Percentiles rank a stretch among this genome's conserved stretches.
These are phyloP conservation scores for Lithobates pipiens DNA, from an alignment of 2,797 vertebrate species.

Conservation along the genomic window DNA sequence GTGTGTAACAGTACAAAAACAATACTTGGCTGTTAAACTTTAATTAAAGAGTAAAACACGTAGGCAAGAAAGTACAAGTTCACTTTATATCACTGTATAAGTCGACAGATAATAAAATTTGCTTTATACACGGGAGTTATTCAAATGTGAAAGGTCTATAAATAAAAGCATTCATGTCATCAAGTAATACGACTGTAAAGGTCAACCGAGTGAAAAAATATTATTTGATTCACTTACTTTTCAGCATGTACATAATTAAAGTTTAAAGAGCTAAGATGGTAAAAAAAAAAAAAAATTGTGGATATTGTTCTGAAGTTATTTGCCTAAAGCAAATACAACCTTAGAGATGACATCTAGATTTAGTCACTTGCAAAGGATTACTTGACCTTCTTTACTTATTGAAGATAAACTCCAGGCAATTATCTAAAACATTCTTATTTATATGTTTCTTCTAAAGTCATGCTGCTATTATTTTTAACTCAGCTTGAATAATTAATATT, in stretches of 20 bases:
- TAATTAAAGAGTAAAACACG: slow-evolving; percentile 9
- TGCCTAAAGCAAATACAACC: too few species aligned
- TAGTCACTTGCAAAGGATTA: too few species aligned
- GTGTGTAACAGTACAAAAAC: slow-evolving; percentile 2
- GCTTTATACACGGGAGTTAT: neutral
- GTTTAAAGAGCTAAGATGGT: neutral
- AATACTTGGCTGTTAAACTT: slow-evolving; percentile 10
- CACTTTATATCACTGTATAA: neutral
- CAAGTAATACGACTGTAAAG: neutral
- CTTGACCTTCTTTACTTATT: too few species aligned
- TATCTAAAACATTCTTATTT: too few species aligned
- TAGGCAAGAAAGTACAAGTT: neutral
- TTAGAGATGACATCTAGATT: too few species aligned
- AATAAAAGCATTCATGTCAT: neutral
- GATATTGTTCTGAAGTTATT: neutral
- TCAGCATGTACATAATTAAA: neutral
- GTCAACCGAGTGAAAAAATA: neutral
- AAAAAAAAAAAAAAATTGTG: neutral
- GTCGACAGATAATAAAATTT: neutral
- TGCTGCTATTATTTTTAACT: too few species aligned
- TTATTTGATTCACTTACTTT: slow-evolving; percentile 13
- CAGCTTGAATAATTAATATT: too few species aligned
- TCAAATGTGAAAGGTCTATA: neutral
- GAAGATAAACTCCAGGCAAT: too few species aligned
- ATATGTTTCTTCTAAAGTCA: too few species aligned